Evolutionary conservation across 2,888 invertebrate species (phyloP), one percentile per base, ranked within the genome.

Genomic region (Napeogenes inachia): DNA sequence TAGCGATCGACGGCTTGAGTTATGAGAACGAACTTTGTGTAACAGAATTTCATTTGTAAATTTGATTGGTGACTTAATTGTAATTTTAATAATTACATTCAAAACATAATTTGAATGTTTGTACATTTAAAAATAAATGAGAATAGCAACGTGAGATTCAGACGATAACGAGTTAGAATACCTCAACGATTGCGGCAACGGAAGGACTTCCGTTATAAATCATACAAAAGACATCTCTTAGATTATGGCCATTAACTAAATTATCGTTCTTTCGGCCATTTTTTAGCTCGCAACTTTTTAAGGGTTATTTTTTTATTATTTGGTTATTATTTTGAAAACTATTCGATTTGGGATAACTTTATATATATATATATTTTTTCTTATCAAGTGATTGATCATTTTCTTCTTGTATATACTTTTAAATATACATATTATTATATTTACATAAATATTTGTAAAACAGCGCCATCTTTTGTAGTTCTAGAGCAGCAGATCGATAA

Each of bases 1-100:
- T 42, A 69, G 68, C 70, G 71, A 71, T 73, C 73, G 73, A 73
- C 69, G 68, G 64, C 64, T 57, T 73, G 73, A 74, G 65, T 73
- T 74, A 72, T 68, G 65, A 45, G 60, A 59, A 59, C 35, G 61
- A 65, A 59, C 62, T 65, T 62, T 61, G 53, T 45, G 54, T 57
- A 58, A 56, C 66, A 66, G 63, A 61, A 60, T 60, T 67, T 67
- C 47, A 55, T 54, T 54, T 45, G 12, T 45, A 56, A 45, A 45
- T 45, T 30, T 45, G 10, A 45, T 38, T 32, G 38, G 42, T 42
- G 10, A 42, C 10, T 10, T 42, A 35, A 5, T 42, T 10, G 3
- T 10, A 10, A 42, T 10, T 10, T 42, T 10, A 42, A 42, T 42
- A 42, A 10, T 38, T 38, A 6, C 5, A 38, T 38, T 6, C 4